Percentiles rank a stretch among this genome's conserved stretches.
Conservation (phyloP, 2,113 vertebrate species). For the Neomonachus schauinslandi region DNA sequence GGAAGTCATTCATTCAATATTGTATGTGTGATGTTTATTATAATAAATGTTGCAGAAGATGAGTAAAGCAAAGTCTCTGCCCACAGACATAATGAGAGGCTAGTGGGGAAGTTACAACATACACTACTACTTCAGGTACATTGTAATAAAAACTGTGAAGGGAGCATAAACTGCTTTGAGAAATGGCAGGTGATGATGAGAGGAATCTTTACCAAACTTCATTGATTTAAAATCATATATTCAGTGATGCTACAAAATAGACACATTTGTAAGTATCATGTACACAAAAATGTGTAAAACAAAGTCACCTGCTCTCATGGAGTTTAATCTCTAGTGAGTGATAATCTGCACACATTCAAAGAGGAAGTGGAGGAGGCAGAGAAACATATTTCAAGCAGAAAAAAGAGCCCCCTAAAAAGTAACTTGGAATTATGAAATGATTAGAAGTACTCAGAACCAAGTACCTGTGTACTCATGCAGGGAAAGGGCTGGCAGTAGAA, state of each 20-base stretch:
- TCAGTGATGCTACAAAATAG: not conserved
- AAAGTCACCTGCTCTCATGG: not conserved
- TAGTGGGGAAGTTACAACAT: not conserved
- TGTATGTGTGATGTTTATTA: not conserved
- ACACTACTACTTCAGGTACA: not conserved
- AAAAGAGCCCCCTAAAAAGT: not conserved
- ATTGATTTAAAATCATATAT: not conserved
- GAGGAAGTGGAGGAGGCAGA: not conserved
- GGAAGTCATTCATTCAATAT: not conserved
- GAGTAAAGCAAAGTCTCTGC: not conserved
- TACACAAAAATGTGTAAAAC: not conserved
- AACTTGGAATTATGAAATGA: not conserved
- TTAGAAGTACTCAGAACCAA: not conserved
- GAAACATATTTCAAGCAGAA: not conserved
- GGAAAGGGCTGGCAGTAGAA: accelerated
- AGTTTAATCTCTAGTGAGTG: not conserved
- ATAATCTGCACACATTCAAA: not conserved
- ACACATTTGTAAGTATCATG: not conserved
- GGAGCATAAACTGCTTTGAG: not conserved
- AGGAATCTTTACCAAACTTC: not conserved
- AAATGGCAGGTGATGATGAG: not conserved
- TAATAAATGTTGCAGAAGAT: not conserved
- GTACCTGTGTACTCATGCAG: not conserved
- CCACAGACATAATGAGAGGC: not conserved
- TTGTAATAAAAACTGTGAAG: not conserved